Conservation (phyloP, 2,113 vertebrate genomes). For the Acrocephalus kingi region DNA sequence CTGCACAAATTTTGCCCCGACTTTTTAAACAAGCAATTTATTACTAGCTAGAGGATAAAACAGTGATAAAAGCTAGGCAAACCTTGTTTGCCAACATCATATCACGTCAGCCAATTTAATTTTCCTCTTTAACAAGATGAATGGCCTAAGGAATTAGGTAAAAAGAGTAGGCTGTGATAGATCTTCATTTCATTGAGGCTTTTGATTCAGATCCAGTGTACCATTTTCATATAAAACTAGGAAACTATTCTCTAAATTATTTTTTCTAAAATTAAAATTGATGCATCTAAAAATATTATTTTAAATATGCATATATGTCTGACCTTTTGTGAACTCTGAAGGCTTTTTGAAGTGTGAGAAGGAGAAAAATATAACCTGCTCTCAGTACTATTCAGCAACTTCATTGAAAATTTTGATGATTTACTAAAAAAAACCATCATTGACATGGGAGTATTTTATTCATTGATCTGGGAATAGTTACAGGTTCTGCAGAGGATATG, state of each 20-base stretch:
- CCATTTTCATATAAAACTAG: neutral
- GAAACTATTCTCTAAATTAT: neutral
- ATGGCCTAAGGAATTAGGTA: neutral
- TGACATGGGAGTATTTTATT: neutral
- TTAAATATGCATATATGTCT: neutral
- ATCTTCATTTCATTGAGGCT: neutral
- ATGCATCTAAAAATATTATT: neutral
- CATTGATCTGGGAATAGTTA: neutral
- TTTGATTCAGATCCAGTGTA: neutral
- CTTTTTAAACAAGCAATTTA: slow-evolving; percentile 5
- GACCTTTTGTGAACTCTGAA: neutral
- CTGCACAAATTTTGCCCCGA: neutral
- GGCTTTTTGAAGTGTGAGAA: neutral
- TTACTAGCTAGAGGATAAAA: neutral
- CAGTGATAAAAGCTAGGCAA: neutral
- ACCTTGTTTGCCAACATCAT: neutral
- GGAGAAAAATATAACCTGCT: neutral
- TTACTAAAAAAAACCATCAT: neutral
- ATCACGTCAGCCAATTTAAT: neutral
- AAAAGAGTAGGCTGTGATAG: neutral
- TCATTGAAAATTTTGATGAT: neutral
- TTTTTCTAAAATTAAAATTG: neutral
- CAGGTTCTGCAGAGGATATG: neutral
- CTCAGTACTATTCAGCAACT: neutral
- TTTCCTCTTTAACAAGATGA: neutral